These are phyloP conservation scores for Tachysurus vachellii DNA, from an alignment of 2,113 vertebrate species.

Conservation along the genomic window DNA sequence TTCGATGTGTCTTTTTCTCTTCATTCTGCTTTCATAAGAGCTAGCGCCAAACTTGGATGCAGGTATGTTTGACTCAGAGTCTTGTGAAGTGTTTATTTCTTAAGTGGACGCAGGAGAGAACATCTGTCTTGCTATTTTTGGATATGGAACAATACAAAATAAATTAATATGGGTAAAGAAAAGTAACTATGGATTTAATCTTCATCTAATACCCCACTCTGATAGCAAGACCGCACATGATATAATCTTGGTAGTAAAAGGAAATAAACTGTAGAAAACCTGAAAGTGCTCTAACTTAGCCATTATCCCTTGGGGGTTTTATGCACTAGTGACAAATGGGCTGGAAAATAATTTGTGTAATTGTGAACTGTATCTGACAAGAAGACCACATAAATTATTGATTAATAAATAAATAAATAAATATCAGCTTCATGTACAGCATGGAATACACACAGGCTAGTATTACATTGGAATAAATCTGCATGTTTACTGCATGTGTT, in stretches of 20 bases:
- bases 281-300: conserved; percentile 16
- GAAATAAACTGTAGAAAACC: not conserved
- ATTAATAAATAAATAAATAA: conserved; percentile 40
- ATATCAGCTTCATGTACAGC: conserved; percentile 6
- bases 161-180: not conserved
- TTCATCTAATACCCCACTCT: not conserved
- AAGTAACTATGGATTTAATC: too few species aligned
- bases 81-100: not conserved
- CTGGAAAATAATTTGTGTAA: conserved; percentile 21
- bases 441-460: not conserved
- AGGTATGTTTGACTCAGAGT: not conserved
- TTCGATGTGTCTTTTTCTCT: not conserved
- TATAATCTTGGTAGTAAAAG: not conserved
- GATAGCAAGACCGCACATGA: not conserved
- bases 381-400: conserved; percentile 17
- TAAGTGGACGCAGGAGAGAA: not conserved
- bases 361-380: conserved; percentile 38
- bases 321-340: conserved; percentile 12
- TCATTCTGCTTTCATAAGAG: not conserved
- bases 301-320: not conserved
- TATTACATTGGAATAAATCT: conserved; percentile 15
- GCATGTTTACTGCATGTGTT: not conserved
- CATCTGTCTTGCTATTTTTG: not conserved
- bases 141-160: not conserved
- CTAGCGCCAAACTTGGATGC: not conserved